Conservation (phyloP, 2,797 vertebrate genomes). For the Liparis tanakae region DNA sequence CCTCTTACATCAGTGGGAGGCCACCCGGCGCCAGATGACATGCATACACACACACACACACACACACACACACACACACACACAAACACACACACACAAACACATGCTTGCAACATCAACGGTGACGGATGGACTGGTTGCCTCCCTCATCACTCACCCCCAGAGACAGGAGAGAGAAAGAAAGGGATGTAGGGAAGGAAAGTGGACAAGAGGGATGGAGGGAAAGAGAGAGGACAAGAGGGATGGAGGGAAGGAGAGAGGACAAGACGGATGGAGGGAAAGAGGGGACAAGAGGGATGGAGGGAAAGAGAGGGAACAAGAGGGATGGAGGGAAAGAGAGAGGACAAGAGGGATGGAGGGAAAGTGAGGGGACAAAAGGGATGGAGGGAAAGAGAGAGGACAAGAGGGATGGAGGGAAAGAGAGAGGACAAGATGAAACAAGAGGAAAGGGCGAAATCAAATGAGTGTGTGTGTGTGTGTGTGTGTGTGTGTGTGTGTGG, state of each 20-base stretch:
- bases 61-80: conserved; percentile 26
- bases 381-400: conserved; percentile 1
- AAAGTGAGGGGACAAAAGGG: no score
- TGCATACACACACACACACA: conserved; percentile 38
- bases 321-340: no score
- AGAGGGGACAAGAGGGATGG: no score
- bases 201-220: neutral
- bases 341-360: no score
- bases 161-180: conserved; percentile 25
- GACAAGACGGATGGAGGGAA: no score
- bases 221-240: neutral
- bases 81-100: neutral
- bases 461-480: no score
- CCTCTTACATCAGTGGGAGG: conserved; percentile 69
- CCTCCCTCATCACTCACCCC: conserved; percentile 65
- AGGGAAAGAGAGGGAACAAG: no score
- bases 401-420: conserved; percentile 7
- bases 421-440: neutral
- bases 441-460: neutral
- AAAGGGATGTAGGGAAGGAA: conserved; percentile 7
- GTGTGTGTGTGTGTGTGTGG: no score
- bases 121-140: conserved; percentile 63
- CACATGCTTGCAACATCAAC: conserved; percentile 19
- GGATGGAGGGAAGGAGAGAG: no score
- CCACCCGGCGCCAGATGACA: conserved; percentile 62